Conservation (phyloP, 2,888 invertebrate species). For the Andrena camellia region DNA sequence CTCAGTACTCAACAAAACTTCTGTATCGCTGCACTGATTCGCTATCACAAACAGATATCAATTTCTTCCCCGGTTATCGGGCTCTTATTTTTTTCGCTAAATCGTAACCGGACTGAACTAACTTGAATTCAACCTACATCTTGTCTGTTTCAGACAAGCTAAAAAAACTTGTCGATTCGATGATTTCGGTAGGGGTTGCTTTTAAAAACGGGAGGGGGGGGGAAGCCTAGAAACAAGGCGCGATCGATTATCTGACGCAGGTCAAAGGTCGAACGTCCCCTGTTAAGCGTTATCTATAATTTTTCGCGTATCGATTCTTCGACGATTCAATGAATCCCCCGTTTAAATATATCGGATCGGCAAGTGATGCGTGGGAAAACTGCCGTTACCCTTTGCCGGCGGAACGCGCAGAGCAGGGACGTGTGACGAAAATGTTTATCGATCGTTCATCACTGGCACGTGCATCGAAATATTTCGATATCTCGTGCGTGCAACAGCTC, state of each 20-base stretch:
- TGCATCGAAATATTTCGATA: conserved; percentile 1
- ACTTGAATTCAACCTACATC: not conserved
- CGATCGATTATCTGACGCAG: not conserved
- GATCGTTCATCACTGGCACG: not conserved
- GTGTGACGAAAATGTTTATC: not conserved
- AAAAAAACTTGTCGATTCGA: not conserved
- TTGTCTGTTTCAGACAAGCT: not conserved
- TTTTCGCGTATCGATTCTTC: conserved; percentile 14
- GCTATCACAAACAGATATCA: conserved; percentile 17
- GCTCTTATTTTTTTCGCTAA: not conserved
- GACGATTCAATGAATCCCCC: not conserved
- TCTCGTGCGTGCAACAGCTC: not conserved
- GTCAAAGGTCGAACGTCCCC: conserved; percentile 6
- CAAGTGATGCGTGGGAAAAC: no score
- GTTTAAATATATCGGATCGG: not conserved
- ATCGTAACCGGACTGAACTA: not conserved
- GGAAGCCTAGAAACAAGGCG: not conserved
- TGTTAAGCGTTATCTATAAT: not conserved
- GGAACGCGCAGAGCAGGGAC: no score
- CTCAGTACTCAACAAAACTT: not conserved
- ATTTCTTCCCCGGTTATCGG: not conserved
- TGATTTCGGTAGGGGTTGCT: not conserved
- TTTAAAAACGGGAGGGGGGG: no score
- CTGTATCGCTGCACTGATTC: conserved; percentile 19
- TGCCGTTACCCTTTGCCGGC: no score